Evolutionary conservation across 1,140 invertebrate genomes (phyloP), one percentile per base, ranked within the genome.

Genomic region (Polypedilum pembai): DNA sequence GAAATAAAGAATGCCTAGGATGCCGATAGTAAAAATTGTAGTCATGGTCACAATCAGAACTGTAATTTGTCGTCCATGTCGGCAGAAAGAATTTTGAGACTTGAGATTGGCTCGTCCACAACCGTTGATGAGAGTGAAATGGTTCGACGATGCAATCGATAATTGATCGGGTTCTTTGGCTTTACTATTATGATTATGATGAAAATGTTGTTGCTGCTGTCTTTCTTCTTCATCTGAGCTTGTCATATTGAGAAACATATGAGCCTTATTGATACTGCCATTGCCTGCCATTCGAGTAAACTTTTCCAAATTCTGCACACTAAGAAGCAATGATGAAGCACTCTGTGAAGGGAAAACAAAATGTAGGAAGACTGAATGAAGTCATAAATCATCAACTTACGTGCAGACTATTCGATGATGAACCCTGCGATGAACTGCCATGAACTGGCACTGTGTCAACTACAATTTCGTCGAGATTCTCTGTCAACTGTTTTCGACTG

Each of bases 41-140:
- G 89, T 91, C 88, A 92, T 92, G 56, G 90, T 89, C 78, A 91
- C 85, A 73, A 93, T 90, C 33, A 93, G 85, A 18, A 92, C 88
- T 24, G 90, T 92, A 74, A 93, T 87, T 80, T 92, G 90, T 78
- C 92, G 89, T 74, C 86, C 87, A 66, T 89, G 88, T 77, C 88
- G 86, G 81, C 91, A 92, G 80, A 84, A 76, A 78, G 83, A 76
- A 76, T 83, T 74, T n/a, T 18, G 20, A 0, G 65, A 20, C 77
- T 83, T 78, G 65, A 76, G 76, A 65, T 76, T 75, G 75, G 83
- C 80, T 75, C 80, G 78, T 56, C 88, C 88, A 78, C 91, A 88
- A 15, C 91, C 90, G 79, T 92, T 92, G 69, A 93, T 88, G 41
- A 93, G 90, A 4, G 92, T 94, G 80, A 93, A 94, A 82, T 94